phyloP scores from a whole-genome alignment of 2,113 vertebrate genomes.

The Orthonyx spaldingii region DNA sequence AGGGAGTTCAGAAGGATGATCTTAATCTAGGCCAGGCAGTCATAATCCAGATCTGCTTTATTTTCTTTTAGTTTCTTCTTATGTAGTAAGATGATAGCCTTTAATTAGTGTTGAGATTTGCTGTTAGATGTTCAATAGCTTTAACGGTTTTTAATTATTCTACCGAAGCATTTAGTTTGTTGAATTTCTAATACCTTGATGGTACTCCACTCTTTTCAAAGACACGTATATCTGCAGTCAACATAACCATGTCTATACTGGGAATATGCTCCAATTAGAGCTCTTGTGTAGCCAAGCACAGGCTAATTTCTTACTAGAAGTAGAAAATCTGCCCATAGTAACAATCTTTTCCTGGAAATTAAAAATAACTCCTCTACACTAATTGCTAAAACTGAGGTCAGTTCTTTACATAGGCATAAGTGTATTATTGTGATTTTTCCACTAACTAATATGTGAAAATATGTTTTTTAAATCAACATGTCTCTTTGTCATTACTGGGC shows the following conservation, averaged over 20 bases:
- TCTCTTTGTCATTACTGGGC: neutral
- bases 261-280: neutral
- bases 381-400: neutral
- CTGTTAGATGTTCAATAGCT: neutral
- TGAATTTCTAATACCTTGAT: neutral
- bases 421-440: neutral
- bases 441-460: neutral
- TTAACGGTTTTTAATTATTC: neutral
- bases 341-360: neutral
- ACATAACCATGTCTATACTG: neutral
- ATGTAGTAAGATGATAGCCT: neutral
- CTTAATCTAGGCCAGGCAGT: neutral
- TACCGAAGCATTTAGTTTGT: neutral
- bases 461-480: neutral
- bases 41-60: neutral
- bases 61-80: neutral
- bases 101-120: neutral
- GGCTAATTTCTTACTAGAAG: neutral
- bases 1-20: neutral
- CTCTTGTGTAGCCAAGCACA: neutral
- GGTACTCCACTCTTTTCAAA: neutral
- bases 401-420: neutral
- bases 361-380: neutral
- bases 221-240: neutral
- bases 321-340: neutral